Conservation (phyloP, 1,140 invertebrate species). For the Drosophila kikkawai region DNA sequence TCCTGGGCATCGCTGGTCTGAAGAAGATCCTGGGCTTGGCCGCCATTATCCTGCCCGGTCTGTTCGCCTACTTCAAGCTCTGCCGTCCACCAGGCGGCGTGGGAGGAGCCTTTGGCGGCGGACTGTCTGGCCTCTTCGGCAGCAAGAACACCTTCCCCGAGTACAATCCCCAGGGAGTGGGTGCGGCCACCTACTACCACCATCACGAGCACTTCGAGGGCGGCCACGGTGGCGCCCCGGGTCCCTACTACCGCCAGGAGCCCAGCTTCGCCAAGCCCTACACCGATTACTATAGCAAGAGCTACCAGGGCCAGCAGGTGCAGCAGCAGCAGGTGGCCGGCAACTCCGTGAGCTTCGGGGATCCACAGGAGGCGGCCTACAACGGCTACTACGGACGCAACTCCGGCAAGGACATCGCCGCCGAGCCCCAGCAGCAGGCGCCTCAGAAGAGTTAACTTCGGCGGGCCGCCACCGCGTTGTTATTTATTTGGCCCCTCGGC, state of each 20-base stretch:
- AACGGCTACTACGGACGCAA: conserved; percentile 87
- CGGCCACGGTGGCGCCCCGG: conserved; percentile 48
- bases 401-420: conserved; percentile 78
- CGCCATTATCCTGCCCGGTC: conserved; percentile 90
- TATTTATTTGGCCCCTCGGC: conserved; percentile 59
- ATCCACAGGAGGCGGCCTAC: conserved; percentile 89
- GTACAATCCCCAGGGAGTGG: conserved; percentile 88
- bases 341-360: conserved; percentile 88
- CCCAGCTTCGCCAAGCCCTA: conserved; percentile 83
- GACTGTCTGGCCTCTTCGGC: conserved; percentile 74
- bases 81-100: conserved; percentile 87
- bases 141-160: conserved; percentile 86
- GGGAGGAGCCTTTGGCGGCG: conserved; percentile 66
- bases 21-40: conserved; percentile 93
- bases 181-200: conserved; percentile 86
- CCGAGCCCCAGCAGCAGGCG: conserved; percentile 53
- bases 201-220: conserved; percentile 85
- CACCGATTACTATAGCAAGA: conserved; percentile 85
- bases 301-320: conserved; percentile 59
- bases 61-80: conserved; percentile 93
- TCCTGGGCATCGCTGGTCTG: conserved; percentile 92
- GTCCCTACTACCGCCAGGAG: conserved; percentile 76
- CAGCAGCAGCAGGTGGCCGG: conserved; percentile 61
- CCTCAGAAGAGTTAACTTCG: conserved; percentile 56
- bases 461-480: conserved; percentile 29